Conservation (phyloP, 2,888 invertebrate genomes). For the Xestia rhomboidea region DNA sequence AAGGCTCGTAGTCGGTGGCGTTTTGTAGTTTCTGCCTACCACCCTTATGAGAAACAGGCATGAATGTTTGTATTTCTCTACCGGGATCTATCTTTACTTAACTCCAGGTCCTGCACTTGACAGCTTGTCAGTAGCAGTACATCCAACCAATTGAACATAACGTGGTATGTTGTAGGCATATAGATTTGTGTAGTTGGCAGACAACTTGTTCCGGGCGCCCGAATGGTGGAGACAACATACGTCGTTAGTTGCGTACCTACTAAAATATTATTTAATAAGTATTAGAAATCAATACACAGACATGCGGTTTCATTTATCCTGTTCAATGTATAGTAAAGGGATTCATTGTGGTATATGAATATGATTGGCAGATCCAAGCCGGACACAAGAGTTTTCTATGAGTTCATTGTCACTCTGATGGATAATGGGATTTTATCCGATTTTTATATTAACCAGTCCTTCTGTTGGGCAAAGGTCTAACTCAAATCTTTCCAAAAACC, state of each 20-base stretch:
- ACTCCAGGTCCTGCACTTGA: constrained; percentile 21
- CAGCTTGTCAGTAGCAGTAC: constrained; percentile 33
- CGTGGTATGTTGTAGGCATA: constrained; percentile 12
- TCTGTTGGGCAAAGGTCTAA: not conserved
- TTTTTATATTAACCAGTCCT: not conserved
- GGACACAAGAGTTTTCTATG: too few relatives aligned
- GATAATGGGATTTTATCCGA: not conserved
- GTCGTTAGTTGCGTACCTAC: not conserved
- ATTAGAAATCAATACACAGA: not conserved
- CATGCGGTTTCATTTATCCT: not conserved
- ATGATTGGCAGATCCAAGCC: not conserved
- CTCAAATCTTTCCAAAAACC: not conserved
- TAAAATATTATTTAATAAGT: constrained; percentile 1
- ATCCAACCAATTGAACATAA: constrained; percentile 21
- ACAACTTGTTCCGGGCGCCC: constrained; percentile 1
- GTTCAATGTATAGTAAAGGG: too few relatives aligned
- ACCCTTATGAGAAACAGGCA: not conserved
- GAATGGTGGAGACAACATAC: constrained; percentile 8
- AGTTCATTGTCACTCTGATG: not conserved
- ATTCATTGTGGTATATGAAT: not conserved
- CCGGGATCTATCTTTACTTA: not conserved
- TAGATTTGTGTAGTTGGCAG: constrained; percentile 7
- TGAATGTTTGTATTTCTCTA: not conserved
- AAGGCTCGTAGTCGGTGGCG: not conserved
- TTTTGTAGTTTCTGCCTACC: not conserved